These are phyloP conservation scores for Aquatica leii DNA, from an alignment of 2,888 invertebrate species.

Conservation along the genomic window DNA sequence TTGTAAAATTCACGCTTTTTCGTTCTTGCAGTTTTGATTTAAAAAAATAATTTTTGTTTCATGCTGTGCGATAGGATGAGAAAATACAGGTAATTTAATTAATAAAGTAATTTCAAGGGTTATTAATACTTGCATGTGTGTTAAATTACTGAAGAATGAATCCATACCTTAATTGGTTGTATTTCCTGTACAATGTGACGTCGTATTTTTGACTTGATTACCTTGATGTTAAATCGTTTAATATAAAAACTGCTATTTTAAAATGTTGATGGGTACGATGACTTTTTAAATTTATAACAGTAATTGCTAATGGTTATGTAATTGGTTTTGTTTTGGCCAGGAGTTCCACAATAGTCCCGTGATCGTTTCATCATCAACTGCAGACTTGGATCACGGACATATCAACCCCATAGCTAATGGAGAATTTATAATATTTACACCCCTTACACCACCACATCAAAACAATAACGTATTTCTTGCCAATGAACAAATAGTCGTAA, in stretches of 20 bases:
- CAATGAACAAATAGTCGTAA: conserved; percentile 54
- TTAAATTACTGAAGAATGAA: not conserved
- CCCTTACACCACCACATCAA: conserved; percentile 57
- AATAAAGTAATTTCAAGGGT: not conserved
- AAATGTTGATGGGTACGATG: conserved; percentile 20
- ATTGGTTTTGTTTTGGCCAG: conserved; percentile 40
- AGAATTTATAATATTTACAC: conserved; percentile 60
- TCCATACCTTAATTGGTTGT: not conserved
- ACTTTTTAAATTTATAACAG: not conserved
- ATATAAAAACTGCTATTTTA: not conserved
- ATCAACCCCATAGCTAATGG: conserved; percentile 59
- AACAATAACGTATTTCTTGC: conserved; percentile 61
- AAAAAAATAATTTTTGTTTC: conserved; percentile 17
- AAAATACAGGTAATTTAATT: conserved; percentile 20
- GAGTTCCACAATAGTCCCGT: conserved; percentile 59
- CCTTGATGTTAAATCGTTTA: conserved; percentile 18
- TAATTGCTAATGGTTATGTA: too few relatives aligned
- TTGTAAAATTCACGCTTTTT: too few relatives aligned
- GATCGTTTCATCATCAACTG: conserved; percentile 50
- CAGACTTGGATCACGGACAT: conserved; percentile 56
- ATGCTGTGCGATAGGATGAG: conserved; percentile 25
- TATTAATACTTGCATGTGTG: not conserved
- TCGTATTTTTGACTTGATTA: conserved; percentile 20
- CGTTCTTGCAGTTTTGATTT: not conserved
- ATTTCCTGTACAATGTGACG: conserved; percentile 7